Evolutionary conservation across 2,888 invertebrate genomes (phyloP), one percentile per base, ranked within the genome.

Genomic region (Strigamia crassipes): DNA sequence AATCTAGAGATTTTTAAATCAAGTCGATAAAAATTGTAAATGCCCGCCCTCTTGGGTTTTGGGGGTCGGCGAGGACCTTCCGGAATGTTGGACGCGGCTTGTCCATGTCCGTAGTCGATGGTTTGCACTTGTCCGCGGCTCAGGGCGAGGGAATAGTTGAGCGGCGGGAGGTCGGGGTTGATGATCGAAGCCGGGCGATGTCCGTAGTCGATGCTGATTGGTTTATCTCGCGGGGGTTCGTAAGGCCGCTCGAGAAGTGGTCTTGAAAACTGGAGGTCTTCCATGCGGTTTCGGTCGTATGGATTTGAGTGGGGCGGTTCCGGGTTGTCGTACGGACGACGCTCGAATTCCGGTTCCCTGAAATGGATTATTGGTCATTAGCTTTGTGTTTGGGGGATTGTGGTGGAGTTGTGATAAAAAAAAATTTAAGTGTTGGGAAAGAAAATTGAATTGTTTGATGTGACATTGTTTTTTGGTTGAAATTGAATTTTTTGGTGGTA

Each of bases 91-190:
- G 31, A 34, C 1, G 61, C 61, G 10, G 79, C n/a, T 21, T 79
- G 79, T 15, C 79, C 79, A 21, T 79, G 79, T 2, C 79, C 79
- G 41, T 79, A 79, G 21, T 79, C 79, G 21, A 79, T 79, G 5
- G 79, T 79, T 21, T 79, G 23, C 2, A 79, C 42, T 38, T 79
- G 79, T 5, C 79, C 79, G 23, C 61, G 61, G n/a, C 61, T 61
- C 23, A 61, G 18, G 2, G 61, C 61, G 18, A 21, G 5, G 2
- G 61, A 61, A 23, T 18, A 61, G 10, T 61, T 61, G 10, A 61
- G 18, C 23, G n/a, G 61, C 4, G 61, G 61, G 5, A 61, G 18
- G 21, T 61, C 61, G 21, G 61, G 18, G 18, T 18, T 15, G 18
- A 18, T 12, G 4, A 61, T 18, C 61, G 61, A 61, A 2, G 18